These are phyloP conservation scores for Microcebus murinus DNA, from an alignment of 2,113 vertebrate species.

Conservation along the genomic window DNA sequence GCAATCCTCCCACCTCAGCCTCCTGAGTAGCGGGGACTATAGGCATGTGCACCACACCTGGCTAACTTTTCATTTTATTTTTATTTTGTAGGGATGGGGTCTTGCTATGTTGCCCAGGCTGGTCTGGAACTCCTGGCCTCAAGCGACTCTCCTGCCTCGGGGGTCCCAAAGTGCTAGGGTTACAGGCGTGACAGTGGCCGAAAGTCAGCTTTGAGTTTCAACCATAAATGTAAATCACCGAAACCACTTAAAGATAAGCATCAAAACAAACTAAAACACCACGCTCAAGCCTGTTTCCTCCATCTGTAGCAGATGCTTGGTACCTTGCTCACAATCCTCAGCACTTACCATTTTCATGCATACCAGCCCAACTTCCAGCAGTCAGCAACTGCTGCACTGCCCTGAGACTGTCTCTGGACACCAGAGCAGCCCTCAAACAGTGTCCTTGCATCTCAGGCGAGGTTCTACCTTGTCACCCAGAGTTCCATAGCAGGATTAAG, in stretches of 20 bases:
- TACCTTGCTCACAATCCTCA: background rate
- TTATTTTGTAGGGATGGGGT: too few species aligned
- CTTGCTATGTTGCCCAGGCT: too few species aligned
- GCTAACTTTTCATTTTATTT: too few species aligned
- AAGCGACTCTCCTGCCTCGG: too few species aligned
- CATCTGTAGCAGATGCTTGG: background rate
- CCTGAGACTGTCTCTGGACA: background rate
- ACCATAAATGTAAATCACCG: background rate
- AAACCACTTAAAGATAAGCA: background rate
- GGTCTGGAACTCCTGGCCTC: too few species aligned
- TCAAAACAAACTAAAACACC: background rate
- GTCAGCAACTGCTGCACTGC: background rate
- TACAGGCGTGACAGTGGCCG: too few species aligned
- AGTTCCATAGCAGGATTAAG: background rate
- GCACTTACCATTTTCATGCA: background rate
- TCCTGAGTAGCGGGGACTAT: too few species aligned
- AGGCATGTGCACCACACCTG: too few species aligned
- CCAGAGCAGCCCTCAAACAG: background rate
- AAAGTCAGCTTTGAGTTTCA: background rate
- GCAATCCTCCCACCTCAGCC: too few species aligned
- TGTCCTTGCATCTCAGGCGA: background rate
- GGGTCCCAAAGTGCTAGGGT: too few species aligned
- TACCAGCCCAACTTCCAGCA: background rate
- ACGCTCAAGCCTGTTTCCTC: background rate
- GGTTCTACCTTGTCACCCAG: background rate